Evolutionary conservation across 2,888 invertebrate species (phyloP).

Genomic region (Adelphocoris suturalis): DNA sequence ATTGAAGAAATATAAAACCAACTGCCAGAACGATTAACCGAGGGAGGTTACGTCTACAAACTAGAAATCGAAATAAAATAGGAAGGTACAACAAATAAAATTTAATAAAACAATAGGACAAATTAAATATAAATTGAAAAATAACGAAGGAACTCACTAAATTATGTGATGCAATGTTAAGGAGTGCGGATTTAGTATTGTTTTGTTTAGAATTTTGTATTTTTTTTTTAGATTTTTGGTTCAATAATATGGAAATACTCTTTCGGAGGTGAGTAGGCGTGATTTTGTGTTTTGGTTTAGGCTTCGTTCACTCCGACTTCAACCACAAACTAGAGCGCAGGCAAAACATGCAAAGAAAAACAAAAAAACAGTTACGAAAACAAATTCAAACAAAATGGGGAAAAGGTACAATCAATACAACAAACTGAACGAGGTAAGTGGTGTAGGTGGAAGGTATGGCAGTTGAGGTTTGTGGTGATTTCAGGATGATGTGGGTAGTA

Average conservation of each 20-base stretch:
- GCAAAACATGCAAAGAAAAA: constrained; percentile 52
- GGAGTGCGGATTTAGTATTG: constrained; percentile 54
- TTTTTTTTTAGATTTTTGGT: constrained; percentile 33
- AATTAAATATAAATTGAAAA: constrained; percentile 38
- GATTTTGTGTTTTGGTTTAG: constrained; percentile 55
- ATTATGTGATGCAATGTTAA: constrained; percentile 64
- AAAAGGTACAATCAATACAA: neutral
- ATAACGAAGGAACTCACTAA: constrained; percentile 65
- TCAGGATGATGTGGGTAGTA: too few relatives aligned
- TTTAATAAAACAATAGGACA: constrained; percentile 2
- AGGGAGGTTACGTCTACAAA: neutral
- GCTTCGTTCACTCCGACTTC: constrained; percentile 69
- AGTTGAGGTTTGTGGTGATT: too few relatives aligned
- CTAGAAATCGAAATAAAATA: neutral
- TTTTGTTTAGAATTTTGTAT: constrained; percentile 28
- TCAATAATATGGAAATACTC: neutral
- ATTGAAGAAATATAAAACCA: neutral
- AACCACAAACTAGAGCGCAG: constrained; percentile 71
- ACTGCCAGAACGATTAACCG: neutral
- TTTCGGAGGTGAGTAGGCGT: constrained; percentile 34
- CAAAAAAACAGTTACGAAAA: neutral
- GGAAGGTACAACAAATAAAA: neutral
- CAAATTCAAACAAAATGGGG: neutral
- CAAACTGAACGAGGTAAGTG: neutral
- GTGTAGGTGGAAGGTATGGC: neutral